Conservation (phyloP, 2,797 vertebrate genomes). For the Bradypodion pumilum region DNA sequence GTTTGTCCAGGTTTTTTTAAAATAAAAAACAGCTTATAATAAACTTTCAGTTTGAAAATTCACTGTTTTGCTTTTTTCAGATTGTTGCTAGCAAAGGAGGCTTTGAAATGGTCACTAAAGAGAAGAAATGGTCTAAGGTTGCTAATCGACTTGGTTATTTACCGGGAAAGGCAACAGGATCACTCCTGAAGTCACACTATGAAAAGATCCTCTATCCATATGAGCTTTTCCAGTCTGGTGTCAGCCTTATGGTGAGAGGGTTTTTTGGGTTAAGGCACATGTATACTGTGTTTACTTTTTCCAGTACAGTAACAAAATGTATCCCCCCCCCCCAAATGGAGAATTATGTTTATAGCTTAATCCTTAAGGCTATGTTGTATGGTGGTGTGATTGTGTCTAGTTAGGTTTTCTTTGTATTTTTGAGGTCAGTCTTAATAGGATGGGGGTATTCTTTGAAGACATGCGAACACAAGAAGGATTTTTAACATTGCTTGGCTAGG, state of each 20-base stretch:
- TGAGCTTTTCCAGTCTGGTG: slow-evolving; percentile 95
- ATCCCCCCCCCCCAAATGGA: rapidly evolving
- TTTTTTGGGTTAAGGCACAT: neutral
- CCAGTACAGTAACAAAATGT: rapidly evolving
- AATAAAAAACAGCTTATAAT: neutral
- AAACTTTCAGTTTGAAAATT: neutral
- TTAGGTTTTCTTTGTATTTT: neutral
- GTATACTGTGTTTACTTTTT: neutral
- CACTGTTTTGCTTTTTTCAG: slow-evolving; percentile 73
- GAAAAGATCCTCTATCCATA: slow-evolving; percentile 97
- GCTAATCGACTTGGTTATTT: slow-evolving; percentile 91
- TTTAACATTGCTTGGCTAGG: slow-evolving; percentile 17
- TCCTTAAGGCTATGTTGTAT: neutral
- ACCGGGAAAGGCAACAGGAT: slow-evolving; percentile 90
- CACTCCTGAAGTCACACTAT: slow-evolving; percentile 92
- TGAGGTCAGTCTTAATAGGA: rapidly evolving
- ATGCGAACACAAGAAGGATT: neutral
- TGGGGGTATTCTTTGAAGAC: slow-evolving; percentile 8
- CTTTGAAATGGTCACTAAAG: slow-evolving; percentile 92
- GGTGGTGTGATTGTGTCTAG: rapidly evolving
- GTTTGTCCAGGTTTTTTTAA: neutral
- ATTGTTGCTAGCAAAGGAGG: slow-evolving; percentile 94
- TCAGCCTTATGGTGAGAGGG: slow-evolving; percentile 85
- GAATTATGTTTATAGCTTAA: neutral
- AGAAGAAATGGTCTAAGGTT: slow-evolving; percentile 97